A percentile compares a stretch with the other conserved stretches of the same genome.
Evolutionary conservation across 2,113 vertebrate genomes (phyloP).

Genomic region (Carassius carassius): DNA sequence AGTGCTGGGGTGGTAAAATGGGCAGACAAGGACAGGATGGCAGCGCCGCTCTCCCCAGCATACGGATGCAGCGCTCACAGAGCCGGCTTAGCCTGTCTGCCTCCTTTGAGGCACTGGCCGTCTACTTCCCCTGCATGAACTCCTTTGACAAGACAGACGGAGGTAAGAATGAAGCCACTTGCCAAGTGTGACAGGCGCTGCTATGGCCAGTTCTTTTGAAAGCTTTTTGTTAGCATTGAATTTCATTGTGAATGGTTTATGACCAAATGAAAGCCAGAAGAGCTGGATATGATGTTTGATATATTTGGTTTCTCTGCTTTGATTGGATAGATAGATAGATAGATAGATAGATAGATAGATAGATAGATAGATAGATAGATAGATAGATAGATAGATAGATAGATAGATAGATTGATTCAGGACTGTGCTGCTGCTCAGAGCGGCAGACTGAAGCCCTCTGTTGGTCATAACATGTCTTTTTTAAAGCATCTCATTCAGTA

Average conservation of each 20-base stretch:
- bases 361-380: too few relatives aligned
- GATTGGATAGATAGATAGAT: too few relatives aligned
- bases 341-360: too few relatives aligned
- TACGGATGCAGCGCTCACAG: constrained; percentile 78
- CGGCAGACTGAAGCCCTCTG: not conserved
- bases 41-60: constrained; percentile 31
- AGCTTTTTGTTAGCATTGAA: not conserved
- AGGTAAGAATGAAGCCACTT: constrained; percentile 55
- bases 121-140: constrained; percentile 85
- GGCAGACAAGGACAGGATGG: constrained; percentile 75
- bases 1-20: constrained; percentile 65
- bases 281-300: not conserved
- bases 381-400: too few relatives aligned
- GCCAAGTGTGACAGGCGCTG: not conserved
- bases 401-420: too few relatives aligned
- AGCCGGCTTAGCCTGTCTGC: constrained; percentile 83
- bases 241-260: not conserved
- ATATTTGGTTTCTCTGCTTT: too few relatives aligned
- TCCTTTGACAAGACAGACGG: constrained; percentile 75
- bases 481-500: not conserved
- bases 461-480: not conserved
- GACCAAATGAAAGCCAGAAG: not conserved
- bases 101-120: constrained; percentile 82
- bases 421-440: not conserved
- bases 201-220: not conserved